Base-by-base conservation (phyloP, 2,113 vertebrate genomes). In the Phalacrocorax aristotelis region DNA sequence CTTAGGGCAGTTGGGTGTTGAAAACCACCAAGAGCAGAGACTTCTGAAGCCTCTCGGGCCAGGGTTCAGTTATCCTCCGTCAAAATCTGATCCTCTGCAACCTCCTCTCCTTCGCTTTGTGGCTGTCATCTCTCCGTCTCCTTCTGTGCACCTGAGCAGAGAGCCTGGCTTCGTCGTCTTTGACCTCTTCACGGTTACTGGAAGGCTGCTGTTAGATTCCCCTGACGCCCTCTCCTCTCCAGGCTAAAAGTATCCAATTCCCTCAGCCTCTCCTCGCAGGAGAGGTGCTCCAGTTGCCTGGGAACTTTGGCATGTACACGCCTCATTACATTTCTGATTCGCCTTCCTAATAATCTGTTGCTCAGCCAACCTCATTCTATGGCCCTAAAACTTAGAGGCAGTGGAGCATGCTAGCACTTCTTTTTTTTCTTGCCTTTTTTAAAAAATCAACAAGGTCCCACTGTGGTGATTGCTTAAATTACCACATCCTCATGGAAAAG, bases 41-140 rank as follows among this genome's bases (percentile, higher is more conserved):
- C 9, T 32, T 14, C 51, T 54, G 32, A 49, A 57, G 4, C 7
- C 7, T 11, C 23, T 54, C 2, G 9, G 17, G 22, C 16, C 64
- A 64, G 12, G 0, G 0, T 7, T 25, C 42, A 21, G 17, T 5
- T 20, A 15, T 9, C 38, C 36, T 38, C 13, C 29, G 58, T 12
- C 87, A 69, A 16, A 23, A n/a, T 1, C n/a, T 17, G 32, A 2
- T 27, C 64, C 49, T 55, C 42, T 5, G 16, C 72, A 69, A 3
- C 13, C 4, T 51, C 36, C 11, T 3, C 34, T 64, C 58, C 27
- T 32, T 62, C n/a, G 1, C 16, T 9, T 13, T 0, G 18, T 5
- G 15, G n/a, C 30, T 51, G 29, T 15, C 4, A 2, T 4, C 26
- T 46, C 32, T 48, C 25, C 65, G 62, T 3, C 15, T 75, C 25